Base-by-base conservation (phyloP, 1,140 invertebrate species). In the Plutomurus gul region DNA sequence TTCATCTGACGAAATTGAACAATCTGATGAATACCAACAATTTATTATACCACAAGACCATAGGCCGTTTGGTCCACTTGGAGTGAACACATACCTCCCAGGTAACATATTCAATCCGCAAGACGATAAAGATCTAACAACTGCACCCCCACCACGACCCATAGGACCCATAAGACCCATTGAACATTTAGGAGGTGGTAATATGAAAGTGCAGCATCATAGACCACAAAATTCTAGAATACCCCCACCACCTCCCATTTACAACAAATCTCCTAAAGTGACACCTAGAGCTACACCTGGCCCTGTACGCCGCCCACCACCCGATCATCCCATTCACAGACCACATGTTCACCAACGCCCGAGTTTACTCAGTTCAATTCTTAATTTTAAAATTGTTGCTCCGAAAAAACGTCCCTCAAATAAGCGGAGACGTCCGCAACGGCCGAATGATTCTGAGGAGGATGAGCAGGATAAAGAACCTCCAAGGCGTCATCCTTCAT, bases 361-460 rank as follows among this genome's bases (percentile, higher is more conserved):
- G 3, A 73, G 71, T 22, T 40, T 43, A 43, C 18, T 73, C 18
- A 75, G 33, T 49, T 47, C 47, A 18, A 56, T 76, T 25, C 20
- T 56, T 7, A 47, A 49, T 22, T 49, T 56, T 39, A 56, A 49
- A 76, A 60, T 56, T 16, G 47, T 76, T 60, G 33, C 33, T 39
- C 30, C 49, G 13, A 76, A 47, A 36, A 25, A 56, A 22, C 18
- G 37, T 39, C 30, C 33, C 16, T 13, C 27, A 40, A 25, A 2
- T 10, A 25, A 51, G 4, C 25, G 18, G 3, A 22, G 3, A 11
- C n/a, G 47, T 10, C 47, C 47, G 1, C 6, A 25, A 51, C 3
- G 27, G 4, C 56, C 56, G 1, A 1, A 65, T 4, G 7, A 16
- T 6, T 13, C 56, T 0, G 33, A n/a, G 0, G 8, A 33, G 8